Base-by-base conservation (phyloP, 2,113 vertebrate genomes). In the Synchiropus splendidus region DNA sequence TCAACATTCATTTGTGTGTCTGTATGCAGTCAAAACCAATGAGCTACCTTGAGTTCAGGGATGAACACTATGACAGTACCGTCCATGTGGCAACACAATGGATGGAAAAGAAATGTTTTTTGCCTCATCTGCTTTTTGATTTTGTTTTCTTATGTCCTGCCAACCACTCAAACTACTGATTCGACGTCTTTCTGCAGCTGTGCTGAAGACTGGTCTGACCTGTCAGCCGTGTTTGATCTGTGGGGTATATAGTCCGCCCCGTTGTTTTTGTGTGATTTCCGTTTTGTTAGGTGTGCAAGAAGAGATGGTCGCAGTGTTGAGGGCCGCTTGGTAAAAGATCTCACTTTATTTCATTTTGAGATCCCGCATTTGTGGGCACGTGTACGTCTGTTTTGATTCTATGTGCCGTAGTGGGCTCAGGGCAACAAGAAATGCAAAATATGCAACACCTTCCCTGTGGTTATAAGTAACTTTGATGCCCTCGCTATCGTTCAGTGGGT, bases 351-450 rank as follows among this genome's bases (percentile, higher is more conserved):
- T 56, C 31, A 48, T 42, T 36, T 32, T 10, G 42, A 59, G 59
- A 48, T 53, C 38, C 15, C 54, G 18, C 35, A 16, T 55, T 32
- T 27, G n/a, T n/a, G n/a, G n/a, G n/a, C n/a, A n/a, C 61, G 27
- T 10, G 45, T 64, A 42, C 40, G 45, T 57, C 39, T 49, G 51
- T 51, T 45, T 14, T 46, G 57, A 49, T 49, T 65, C 44, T 42
- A 49, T 50, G 56, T 54, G 68, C 45, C 46, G 8, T 14, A 17
- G 58, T 36, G 62, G 66, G 71, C 72, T 67, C 46, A 58, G 67
- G 74, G 69, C 72, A 76, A 69, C 69, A 53, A 58, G 64, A 72
- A 64, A 77, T 70, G 66, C 65, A 68, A 78, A 61, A 58, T 58
- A 53, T 64, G 51, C 61, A 73, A 67, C 69, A 56, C 64, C 59